A percentile compares a stretch with the other conserved stretches of the same genome.
These are phyloP conservation scores for Nemapogon koenigi DNA, from an alignment of 2,888 invertebrate genomes.

Conservation along the genomic window DNA sequence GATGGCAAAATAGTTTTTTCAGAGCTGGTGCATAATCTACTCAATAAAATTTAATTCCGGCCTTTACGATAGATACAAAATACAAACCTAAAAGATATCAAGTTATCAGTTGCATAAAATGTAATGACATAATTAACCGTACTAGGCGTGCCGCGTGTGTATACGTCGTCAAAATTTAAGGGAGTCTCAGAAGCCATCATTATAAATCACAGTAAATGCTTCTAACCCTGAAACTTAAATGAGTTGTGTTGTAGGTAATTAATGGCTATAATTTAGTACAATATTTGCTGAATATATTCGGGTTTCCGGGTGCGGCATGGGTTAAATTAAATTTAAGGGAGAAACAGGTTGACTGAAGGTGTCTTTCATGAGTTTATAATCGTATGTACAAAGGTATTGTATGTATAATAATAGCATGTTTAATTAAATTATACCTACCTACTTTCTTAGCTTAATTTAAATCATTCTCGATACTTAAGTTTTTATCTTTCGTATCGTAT, in stretches of 20 bases:
- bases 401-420: not conserved
- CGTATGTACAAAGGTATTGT: not conserved
- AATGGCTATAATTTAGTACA: slow-evolving; percentile 3
- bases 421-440: not conserved
- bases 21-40: too few species aligned
- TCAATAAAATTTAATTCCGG: too few species aligned
- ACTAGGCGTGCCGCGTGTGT: too few species aligned
- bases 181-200: too few species aligned
- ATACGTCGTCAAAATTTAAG: too few species aligned
- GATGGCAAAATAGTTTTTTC: too few species aligned
- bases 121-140: too few species aligned
- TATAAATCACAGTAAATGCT: not conserved
- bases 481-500: not conserved
- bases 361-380: not conserved
- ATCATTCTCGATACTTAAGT: not conserved
- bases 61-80: too few species aligned
- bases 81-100: too few species aligned
- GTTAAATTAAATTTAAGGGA: not conserved
- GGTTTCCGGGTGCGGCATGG: not conserved
- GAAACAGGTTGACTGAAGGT: not conserved
- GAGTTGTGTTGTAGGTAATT: slow-evolving; percentile 3
- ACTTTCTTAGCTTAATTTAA: not conserved
- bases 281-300: too few species aligned
- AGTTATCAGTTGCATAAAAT: too few species aligned
- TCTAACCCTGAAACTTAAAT: slow-evolving; percentile 3